Evolutionary conservation across 2,113 vertebrate genomes (phyloP).

Genomic region (Zeus faber): DNA sequence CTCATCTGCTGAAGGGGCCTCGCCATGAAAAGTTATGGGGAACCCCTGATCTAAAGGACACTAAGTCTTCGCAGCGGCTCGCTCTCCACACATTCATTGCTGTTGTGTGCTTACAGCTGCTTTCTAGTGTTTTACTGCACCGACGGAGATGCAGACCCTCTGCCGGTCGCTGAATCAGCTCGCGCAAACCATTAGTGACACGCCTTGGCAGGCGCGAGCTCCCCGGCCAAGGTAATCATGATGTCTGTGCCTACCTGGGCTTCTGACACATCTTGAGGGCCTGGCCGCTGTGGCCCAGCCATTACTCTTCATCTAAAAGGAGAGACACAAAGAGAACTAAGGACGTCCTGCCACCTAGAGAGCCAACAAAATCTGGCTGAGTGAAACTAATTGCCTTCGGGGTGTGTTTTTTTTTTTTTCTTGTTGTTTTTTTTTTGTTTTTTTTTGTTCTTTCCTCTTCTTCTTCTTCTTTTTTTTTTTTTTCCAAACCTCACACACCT

Average conservation of each 20-base stretch:
- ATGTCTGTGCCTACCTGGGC: conserved; percentile 26
- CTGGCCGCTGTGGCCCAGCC: conserved; percentile 22
- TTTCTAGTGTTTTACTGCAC: no score
- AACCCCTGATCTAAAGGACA: no score
- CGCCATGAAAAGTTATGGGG: no score
- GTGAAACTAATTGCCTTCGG: conserved; percentile 13
- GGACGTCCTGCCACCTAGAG: conserved; percentile 6
- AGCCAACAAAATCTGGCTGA: conserved; percentile 17
- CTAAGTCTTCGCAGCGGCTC: no score
- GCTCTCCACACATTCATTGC: no score
- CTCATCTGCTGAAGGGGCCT: no score
- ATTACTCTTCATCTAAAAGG: conserved; percentile 62
- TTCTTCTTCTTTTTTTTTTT: not conserved
- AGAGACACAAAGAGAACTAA: conserved; percentile 16
- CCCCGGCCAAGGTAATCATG: conserved; percentile 18
- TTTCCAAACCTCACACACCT: conserved; percentile 10
- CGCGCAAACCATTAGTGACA: conserved; percentile 27
- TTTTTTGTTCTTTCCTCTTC: not conserved
- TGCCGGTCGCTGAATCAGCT: conserved; percentile 31
- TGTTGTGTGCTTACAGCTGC: no score
- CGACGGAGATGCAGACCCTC: no score
- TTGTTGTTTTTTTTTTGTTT: not conserved
- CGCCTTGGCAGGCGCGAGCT: conserved; percentile 15
- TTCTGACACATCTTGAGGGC: conserved; percentile 29
- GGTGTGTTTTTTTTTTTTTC: not conserved